Percentiles rank a stretch among this genome's conserved stretches.
phyloP scores from a whole-genome alignment of 2,888 invertebrate species.

The Athalia circularis region DNA sequence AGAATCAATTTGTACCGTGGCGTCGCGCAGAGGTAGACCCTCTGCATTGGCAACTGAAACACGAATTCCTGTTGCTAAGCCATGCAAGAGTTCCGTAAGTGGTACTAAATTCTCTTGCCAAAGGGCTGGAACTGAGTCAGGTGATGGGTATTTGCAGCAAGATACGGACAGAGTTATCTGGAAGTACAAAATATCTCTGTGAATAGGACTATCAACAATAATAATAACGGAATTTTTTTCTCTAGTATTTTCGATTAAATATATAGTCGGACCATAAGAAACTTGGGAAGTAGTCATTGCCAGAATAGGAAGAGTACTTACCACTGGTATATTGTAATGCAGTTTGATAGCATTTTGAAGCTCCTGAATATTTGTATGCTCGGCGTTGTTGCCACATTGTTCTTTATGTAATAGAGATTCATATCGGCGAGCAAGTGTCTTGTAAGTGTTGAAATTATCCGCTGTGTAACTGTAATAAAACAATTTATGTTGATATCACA shows the following conservation, averaged over 20 bases:
- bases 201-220: too few species aligned
- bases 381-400: conserved; percentile 56
- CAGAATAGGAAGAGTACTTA: conserved; percentile 54
- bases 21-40: conserved; percentile 82
- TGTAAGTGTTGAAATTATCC: conserved; percentile 72
- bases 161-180: conserved; percentile 76
- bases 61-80: conserved; percentile 66
- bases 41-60: conserved; percentile 78
- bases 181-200: conserved; percentile 48
- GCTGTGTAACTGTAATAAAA: conserved; percentile 75
- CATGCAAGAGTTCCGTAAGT: conserved; percentile 64
- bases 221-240: too few species aligned
- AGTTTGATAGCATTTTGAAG: conserved; percentile 75
- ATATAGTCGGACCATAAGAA: too few species aligned
- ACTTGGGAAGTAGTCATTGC: too few species aligned
- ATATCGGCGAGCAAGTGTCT: conserved; percentile 62
- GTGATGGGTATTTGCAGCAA: conserved; percentile 88
- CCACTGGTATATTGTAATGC: conserved; percentile 80
- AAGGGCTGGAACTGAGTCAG: conserved; percentile 65
- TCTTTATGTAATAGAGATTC: conserved; percentile 75
- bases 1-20: conserved; percentile 82
- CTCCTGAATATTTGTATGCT: conserved; percentile 59
- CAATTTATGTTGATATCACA: conserved; percentile 41
- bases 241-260: too few species aligned
- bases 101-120: conserved; percentile 71